Percentiles rank a stretch among this genome's conserved stretches.
Conservation (phyloP, 2,113 vertebrate species). For the Martes martes region DNA sequence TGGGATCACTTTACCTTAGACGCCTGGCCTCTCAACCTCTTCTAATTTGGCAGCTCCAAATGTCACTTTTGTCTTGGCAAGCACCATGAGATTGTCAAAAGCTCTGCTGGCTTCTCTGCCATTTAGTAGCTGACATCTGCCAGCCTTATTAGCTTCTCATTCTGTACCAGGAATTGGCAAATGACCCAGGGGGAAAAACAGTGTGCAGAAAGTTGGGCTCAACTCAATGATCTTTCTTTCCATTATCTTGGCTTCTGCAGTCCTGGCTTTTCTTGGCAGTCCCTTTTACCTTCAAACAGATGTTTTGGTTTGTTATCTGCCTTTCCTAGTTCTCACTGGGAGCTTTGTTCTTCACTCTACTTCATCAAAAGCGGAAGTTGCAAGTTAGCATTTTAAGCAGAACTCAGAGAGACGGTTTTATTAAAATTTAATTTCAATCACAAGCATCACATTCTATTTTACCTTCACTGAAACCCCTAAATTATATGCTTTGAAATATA, state of each 20-base stretch:
- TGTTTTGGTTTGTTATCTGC: background rate
- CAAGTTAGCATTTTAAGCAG: background rate
- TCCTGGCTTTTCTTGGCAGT: background rate
- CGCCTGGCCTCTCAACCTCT: background rate
- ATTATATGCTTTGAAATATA: background rate
- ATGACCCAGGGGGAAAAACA: background rate
- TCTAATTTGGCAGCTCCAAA: background rate
- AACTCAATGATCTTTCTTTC: background rate
- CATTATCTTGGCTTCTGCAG: background rate
- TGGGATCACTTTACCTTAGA: background rate
- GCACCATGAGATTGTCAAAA: background rate
- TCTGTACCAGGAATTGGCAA: background rate
- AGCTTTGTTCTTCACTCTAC: background rate
- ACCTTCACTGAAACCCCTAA: background rate
- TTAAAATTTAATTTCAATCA: background rate
- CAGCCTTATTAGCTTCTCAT: background rate
- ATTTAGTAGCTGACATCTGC: background rate
- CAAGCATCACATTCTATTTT: background rate
- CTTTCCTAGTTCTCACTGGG: background rate
- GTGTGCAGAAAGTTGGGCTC: background rate
- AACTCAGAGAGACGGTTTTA: slow-evolving; percentile 8
- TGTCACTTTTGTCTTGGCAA: background rate
- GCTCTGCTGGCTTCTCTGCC: background rate
- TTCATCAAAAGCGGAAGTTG: background rate
- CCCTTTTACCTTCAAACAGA: background rate